A percentile compares a stretch with the other conserved stretches of the same genome.
phyloP scores from a whole-genome alignment of 2,113 vertebrate genomes.

The Dipodomys merriami region DNA sequence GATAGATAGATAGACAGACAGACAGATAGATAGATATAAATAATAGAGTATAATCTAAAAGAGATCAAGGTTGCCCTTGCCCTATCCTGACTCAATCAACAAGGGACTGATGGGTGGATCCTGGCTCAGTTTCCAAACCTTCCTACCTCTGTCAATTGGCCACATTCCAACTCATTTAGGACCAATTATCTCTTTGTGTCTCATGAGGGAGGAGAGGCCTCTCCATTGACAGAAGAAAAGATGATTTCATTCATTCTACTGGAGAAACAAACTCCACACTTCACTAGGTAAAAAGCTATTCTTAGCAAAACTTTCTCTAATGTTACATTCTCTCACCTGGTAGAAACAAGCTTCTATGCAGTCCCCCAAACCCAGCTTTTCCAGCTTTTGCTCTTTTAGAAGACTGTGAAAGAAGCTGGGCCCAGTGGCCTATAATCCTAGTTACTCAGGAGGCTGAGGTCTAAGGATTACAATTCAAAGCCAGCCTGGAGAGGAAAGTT shows the following conservation, averaged over 20 bases:
- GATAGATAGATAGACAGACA: no score
- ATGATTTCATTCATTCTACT: background rate
- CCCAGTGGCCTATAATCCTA: no score
- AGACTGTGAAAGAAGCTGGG: background rate
- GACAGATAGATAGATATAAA: no score
- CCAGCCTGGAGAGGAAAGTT: background rate
- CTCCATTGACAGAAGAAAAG: background rate
- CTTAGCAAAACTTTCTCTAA: background rate
- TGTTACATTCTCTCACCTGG: background rate
- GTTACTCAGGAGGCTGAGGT: no score
- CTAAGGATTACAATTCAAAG: no score
- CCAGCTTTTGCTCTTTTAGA: conserved; percentile 20
- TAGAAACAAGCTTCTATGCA: background rate
- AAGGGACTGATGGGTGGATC: no score
- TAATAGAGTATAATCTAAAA: background rate
- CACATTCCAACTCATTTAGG: background rate
- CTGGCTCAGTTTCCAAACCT: background rate
- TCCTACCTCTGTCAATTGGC: background rate
- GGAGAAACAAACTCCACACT: background rate
- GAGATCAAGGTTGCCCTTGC: background rate
- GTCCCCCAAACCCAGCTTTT: background rate
- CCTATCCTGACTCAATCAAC: no score
- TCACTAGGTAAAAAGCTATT: background rate
- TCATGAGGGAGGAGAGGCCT: background rate
- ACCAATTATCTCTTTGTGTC: background rate